Evolutionary conservation across 1,140 invertebrate genomes (phyloP).

Genomic region (Idris sp.): DNA sequence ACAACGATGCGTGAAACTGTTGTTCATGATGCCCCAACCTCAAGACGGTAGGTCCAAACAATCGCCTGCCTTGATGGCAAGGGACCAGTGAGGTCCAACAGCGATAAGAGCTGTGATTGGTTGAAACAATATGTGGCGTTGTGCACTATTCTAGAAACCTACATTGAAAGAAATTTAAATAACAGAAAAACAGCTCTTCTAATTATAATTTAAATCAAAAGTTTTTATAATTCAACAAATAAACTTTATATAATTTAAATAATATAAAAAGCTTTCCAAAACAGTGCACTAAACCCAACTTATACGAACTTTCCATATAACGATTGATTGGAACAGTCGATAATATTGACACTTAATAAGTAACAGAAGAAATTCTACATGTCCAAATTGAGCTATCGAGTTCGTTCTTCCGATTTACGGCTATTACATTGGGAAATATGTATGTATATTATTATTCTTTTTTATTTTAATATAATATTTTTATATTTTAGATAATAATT

Average conservation of each 20-base stretch:
- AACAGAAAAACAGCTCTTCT: too few species aligned
- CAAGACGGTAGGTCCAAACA: constrained; percentile 79
- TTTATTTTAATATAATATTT: too few species aligned
- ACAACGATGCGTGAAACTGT: constrained; percentile 28
- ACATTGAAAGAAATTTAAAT: too few species aligned
- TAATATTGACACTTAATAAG: constrained; percentile 77
- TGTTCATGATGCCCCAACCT: constrained; percentile 59
- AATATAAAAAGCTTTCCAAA: constrained; percentile 69
- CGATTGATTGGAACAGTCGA: constrained; percentile 73
- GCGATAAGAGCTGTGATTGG: constrained; percentile 79
- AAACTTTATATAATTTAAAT: too few species aligned
- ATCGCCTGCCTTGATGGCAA: constrained; percentile 78
- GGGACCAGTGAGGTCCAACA: constrained; percentile 78
- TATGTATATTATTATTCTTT: too few species aligned
- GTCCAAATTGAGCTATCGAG: constrained; percentile 70
- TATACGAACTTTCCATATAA: constrained; percentile 74
- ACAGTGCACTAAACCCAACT: constrained; percentile 70
- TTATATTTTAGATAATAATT: too few species aligned
- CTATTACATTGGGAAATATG: too few species aligned
- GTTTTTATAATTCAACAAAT: too few species aligned
- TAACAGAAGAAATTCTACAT: constrained; percentile 78
- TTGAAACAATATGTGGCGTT: constrained; percentile 78
- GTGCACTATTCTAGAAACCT: constrained; percentile 68
- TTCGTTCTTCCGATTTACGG: constrained; percentile 65
- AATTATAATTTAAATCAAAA: too few species aligned